These are phyloP conservation scores for Aurelia coerulea DNA, from an alignment of 30 jellyfish, hydroid and myxozoan species.

Conservation along the genomic window DNA sequence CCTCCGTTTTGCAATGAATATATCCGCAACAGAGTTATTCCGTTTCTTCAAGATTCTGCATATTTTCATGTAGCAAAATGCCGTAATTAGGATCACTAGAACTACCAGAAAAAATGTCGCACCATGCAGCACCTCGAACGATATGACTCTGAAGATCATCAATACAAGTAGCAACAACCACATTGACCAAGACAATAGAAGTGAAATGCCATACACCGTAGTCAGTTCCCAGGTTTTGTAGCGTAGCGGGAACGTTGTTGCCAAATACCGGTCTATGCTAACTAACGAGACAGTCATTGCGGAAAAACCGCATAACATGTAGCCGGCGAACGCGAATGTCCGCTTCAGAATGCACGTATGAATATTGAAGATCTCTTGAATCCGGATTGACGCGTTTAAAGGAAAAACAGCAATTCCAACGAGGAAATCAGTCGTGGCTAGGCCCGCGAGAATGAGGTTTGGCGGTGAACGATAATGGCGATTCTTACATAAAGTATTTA, in stretches of 20 bases:
- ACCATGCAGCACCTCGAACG: not conserved
- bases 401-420: conserved; percentile 26
- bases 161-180: not conserved
- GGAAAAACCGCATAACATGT: conserved; percentile 40
- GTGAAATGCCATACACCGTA: not conserved
- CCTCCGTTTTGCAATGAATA: not conserved
- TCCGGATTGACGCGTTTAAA: not conserved
- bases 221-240: not conserved
- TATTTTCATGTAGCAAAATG: not conserved
- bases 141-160: not conserved
- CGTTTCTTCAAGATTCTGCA: not conserved
- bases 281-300: not conserved
- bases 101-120: not conserved
- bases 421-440: conserved; percentile 16
- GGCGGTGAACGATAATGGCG: conserved; percentile 8
- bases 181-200: not conserved
- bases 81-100: not conserved
- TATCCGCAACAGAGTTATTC: not conserved
- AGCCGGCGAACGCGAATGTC: not conserved
- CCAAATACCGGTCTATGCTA: conserved; percentile 36
- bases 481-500: not conserved
- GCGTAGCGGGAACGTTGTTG: conserved; percentile 19
- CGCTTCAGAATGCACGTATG: conserved; percentile 15
- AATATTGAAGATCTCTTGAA: not conserved
- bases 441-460: not conserved